These are phyloP conservation scores for Dryococelus australis DNA, from an alignment of 2,888 invertebrate genomes.

Conservation along the genomic window DNA sequence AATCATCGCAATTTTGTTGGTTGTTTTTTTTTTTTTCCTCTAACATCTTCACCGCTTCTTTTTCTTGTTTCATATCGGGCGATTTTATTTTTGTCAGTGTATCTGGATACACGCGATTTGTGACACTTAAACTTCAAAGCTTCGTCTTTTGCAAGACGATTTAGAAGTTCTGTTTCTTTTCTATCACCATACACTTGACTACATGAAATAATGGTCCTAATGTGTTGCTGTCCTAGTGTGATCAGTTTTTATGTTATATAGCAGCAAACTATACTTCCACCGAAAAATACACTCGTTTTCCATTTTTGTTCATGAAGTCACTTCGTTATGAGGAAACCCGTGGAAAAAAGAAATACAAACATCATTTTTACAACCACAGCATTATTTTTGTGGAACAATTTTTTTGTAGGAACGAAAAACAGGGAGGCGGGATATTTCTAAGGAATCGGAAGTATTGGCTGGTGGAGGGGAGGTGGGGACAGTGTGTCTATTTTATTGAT, in stretches of 20 bases:
- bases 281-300: not conserved
- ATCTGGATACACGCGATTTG: not conserved
- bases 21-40: not conserved
- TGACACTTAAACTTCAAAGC: not conserved
- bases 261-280: not conserved
- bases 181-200: not conserved
- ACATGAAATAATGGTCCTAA: not conserved
- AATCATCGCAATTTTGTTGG: not conserved
- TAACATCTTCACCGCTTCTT: not conserved
- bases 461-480: too few relatives aligned
- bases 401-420: too few relatives aligned
- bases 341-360: not conserved
- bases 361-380: not conserved
- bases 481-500: too few relatives aligned
- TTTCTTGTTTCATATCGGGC: not conserved
- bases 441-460: too few relatives aligned
- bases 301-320: not conserved
- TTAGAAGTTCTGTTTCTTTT: not conserved
- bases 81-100: slow-evolving; percentile 13
- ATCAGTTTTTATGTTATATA: not conserved
- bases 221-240: not conserved
- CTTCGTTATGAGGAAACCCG: not conserved
- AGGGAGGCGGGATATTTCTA: too few relatives aligned
- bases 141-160: not conserved
- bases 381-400: too few relatives aligned